A percentile compares a stretch with the other conserved stretches of the same genome.
Evolutionary conservation across 2,888 invertebrate species (phyloP).

Genomic region (Platycheirus rosarum): DNA sequence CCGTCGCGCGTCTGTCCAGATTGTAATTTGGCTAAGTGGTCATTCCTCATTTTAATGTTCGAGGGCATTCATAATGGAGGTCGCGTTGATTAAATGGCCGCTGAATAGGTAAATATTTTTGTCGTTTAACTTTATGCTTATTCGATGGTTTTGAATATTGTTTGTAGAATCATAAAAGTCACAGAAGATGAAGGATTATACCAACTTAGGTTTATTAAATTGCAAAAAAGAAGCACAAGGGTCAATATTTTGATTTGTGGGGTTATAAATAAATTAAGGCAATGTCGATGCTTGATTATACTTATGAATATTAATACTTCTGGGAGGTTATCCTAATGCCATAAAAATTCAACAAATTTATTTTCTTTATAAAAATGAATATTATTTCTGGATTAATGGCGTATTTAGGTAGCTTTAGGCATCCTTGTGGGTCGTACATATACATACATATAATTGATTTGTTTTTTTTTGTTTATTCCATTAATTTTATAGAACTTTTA

Average conservation of each 20-base stretch:
- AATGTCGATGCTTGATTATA: background rate
- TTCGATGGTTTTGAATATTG: conserved; percentile 39
- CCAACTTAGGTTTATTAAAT: conserved; percentile 1
- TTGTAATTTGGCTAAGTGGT: conserved; percentile 83
- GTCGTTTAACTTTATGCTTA: conserved; percentile 60
- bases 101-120: conserved; percentile 70
- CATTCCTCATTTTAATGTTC: conserved; percentile 82
- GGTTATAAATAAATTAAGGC: too few relatives aligned
- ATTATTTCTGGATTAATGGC: too few relatives aligned
- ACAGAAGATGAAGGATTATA: conserved; percentile 35
- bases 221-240: conserved; percentile 23
- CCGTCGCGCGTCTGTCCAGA: conserved; percentile 74
- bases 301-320: too few relatives aligned
- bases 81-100: conserved; percentile 75
- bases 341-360: too few relatives aligned
- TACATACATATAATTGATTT: too few relatives aligned
- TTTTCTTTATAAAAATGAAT: too few relatives aligned
- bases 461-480: too few relatives aligned
- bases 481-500: too few relatives aligned
- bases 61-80: conserved; percentile 79
- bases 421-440: too few relatives aligned
- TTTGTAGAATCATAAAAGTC: conserved; percentile 25
- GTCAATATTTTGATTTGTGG: conserved; percentile 11
- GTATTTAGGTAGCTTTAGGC: too few relatives aligned
- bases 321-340: too few relatives aligned